Evolutionary conservation across 2,113 vertebrate species (phyloP).

Genomic region (Varanus komodoensis): DNA sequence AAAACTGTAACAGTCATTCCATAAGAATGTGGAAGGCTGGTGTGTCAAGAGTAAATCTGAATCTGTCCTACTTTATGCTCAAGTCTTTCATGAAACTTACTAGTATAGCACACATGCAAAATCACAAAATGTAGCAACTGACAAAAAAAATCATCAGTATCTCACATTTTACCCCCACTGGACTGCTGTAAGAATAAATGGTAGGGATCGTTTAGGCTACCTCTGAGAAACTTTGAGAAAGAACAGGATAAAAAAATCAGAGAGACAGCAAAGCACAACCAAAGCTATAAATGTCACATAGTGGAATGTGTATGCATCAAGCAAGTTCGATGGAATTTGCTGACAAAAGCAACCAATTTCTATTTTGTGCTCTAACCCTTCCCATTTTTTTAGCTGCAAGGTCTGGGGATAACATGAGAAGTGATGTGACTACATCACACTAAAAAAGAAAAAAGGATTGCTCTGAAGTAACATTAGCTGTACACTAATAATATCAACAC

Average conservation of each 20-base stretch:
- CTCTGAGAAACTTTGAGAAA: background rate
- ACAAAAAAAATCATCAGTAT: background rate
- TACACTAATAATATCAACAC: background rate
- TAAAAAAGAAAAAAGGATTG: background rate
- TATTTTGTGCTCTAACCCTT: background rate
- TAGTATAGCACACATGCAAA: background rate
- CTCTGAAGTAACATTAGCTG: background rate
- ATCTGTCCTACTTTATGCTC: background rate
- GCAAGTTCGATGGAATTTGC: background rate
- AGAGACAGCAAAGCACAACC: background rate
- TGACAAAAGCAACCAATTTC: background rate
- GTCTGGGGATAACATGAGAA: background rate
- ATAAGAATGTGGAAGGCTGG: background rate
- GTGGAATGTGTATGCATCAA: background rate
- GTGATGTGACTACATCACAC: background rate
- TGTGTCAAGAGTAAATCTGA: background rate
- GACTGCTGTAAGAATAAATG: background rate
- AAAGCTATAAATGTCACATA: background rate
- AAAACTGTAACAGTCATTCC: background rate
- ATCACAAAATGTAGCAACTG: background rate
- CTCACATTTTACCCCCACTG: background rate
- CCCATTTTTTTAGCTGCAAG: background rate
- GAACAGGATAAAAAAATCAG: background rate
- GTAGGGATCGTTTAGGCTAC: background rate
- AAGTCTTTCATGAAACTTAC: background rate